Percentiles rank a stretch among this genome's conserved stretches.
Evolutionary conservation across 1,140 invertebrate species (phyloP).

Genomic region (Rhopalosiphum padi): DNA sequence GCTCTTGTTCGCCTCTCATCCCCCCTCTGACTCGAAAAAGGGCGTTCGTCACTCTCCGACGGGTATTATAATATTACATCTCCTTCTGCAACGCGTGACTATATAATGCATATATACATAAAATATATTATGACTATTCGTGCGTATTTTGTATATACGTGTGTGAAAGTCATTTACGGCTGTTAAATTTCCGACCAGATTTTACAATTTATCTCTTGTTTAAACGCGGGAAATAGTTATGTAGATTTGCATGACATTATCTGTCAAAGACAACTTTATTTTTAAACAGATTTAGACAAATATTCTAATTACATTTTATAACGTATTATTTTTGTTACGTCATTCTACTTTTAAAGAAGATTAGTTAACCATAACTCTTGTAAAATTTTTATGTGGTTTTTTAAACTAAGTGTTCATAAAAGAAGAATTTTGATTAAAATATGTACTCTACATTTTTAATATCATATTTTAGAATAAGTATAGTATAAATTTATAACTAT

Average conservation of each 20-base stretch:
- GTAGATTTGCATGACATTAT: neutral
- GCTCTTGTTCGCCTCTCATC: neutral
- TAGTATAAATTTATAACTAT: too few relatives aligned
- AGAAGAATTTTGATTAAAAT: too few relatives aligned
- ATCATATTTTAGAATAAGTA: too few relatives aligned
- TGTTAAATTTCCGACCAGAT: constrained; percentile 7
- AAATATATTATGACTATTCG: neutral
- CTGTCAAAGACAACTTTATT: neutral
- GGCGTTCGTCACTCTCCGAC: neutral
- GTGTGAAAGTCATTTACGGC: neutral
- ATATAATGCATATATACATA: neutral
- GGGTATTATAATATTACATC: neutral
- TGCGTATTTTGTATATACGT: neutral
- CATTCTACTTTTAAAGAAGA: neutral
- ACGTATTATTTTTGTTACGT: neutral
- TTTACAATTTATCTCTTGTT: constrained; percentile 3
- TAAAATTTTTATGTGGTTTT: neutral
- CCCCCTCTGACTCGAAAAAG: neutral
- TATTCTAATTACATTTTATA: neutral
- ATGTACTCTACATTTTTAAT: too few relatives aligned
- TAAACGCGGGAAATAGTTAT: neutral
- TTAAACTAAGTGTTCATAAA: too few relatives aligned
- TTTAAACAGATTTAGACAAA: neutral
- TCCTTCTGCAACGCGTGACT: neutral
- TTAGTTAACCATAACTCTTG: neutral